A percentile compares a stretch with the other conserved stretches of the same genome.
These are phyloP conservation scores for Pelobates fuscus DNA, from an alignment of 2,113 vertebrate species.

Conservation along the genomic window DNA sequence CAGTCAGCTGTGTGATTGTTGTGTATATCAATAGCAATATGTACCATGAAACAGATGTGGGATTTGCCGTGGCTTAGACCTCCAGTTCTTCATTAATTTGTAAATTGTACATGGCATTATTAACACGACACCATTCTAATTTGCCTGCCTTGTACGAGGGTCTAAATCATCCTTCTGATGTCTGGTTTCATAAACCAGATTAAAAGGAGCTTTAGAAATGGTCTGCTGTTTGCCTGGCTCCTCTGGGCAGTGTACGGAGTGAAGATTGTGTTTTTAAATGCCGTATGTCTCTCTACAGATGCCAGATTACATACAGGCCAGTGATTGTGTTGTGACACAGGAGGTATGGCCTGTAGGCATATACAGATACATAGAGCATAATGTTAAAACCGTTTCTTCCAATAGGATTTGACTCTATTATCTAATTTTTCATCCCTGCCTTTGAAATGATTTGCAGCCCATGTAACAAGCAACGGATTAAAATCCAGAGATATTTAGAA, in stretches of 20 bases:
- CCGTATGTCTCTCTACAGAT: slow-evolving; percentile 8
- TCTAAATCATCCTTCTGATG: background rate
- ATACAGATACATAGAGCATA: background rate
- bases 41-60: too few species aligned
- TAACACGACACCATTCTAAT: too few species aligned
- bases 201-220: background rate
- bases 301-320: slow-evolving; percentile 34
- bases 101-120: too few species aligned
- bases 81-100: too few species aligned
- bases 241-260: slow-evolving; percentile 1
- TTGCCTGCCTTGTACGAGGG: background rate
- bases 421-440: background rate
- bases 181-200: background rate
- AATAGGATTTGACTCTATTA: background rate
- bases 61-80: too few species aligned
- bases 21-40: too few species aligned
- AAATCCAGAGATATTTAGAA: too few species aligned
- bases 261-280: background rate
- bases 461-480: too few species aligned
- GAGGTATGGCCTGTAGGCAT: background rate
- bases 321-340: slow-evolving; percentile 19
- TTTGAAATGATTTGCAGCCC: too few species aligned
- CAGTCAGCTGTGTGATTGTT: too few species aligned
- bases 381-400: slow-evolving; percentile 8
- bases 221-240: slow-evolving; percentile 15